Conservation (phyloP, 2,797 vertebrate genomes). For the Ambastaia sidthimunki region DNA sequence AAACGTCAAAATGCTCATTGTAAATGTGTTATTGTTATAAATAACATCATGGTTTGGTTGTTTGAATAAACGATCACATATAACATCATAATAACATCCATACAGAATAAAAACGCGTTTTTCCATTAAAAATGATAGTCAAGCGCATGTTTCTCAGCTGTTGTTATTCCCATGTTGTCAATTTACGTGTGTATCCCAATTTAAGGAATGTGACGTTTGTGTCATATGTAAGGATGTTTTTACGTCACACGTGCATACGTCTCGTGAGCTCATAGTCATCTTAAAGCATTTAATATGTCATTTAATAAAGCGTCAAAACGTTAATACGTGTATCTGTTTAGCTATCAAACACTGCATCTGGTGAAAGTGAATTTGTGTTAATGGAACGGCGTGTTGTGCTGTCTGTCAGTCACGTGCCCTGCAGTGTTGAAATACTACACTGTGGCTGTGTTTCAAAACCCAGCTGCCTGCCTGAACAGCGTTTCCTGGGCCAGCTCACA, state of each 20-base stretch:
- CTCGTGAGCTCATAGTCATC: background rate
- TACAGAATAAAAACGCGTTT: too few relatives aligned
- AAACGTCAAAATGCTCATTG: too few relatives aligned
- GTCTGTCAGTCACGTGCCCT: conserved; percentile 26
- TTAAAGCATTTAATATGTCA: background rate
- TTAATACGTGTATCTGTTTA: background rate
- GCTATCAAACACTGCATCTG: conserved; percentile 1
- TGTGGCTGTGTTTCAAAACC: background rate
- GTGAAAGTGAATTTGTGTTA: background rate
- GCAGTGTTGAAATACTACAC: conserved; percentile 3
- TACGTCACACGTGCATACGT: background rate
- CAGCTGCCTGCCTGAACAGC: background rate
- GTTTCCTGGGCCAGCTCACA: background rate
- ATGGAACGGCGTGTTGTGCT: conserved; percentile 15
- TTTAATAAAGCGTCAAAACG: too few relatives aligned
- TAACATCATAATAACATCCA: too few relatives aligned
- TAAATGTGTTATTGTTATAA: too few relatives aligned
- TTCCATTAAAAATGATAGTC: too few relatives aligned
- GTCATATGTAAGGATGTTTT: background rate
- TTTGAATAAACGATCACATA: too few relatives aligned
- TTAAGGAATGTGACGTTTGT: too few relatives aligned
- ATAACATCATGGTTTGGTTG: too few relatives aligned
- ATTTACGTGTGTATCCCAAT: background rate
- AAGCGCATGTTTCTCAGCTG: background rate
- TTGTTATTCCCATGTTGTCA: background rate